Base-by-base conservation (phyloP, 1,140 invertebrate species). In the Melitaea cinxia region DNA sequence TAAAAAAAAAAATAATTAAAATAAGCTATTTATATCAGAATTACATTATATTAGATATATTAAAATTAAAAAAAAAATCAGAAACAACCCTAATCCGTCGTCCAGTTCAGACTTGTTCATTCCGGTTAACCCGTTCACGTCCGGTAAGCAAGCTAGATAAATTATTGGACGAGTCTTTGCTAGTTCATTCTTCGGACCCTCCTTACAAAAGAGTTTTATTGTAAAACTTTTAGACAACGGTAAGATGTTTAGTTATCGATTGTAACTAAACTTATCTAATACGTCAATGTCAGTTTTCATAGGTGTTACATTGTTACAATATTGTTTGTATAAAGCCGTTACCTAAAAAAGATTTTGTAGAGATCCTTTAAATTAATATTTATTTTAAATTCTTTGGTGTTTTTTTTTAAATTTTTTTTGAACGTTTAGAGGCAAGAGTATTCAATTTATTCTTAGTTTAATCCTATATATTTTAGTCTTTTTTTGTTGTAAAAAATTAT, bases 131-230 rank as follows among this genome's bases (percentile, higher is more conserved):
- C 24, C 35, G 59, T 17, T 19, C 21, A 50, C 50, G 62, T 64
- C 65, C 68, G 65, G 68, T 60, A 58, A 37, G 14, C 47, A 66
- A 53, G 61, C 53, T 65, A 59, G 37, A 73, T 77, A 77, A 73
- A 77, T 77, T 66, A 77, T 63, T 26, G 49, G 64, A 69, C 68
- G 56, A 72, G 70, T 74, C 63, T 68, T 72, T 65, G 68, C 75
- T 77, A 72, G 60, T 64, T 78, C 70, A 77, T 68, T 75, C 60
- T 37, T 55, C 15, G 50, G 42, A 55, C 70, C 70, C 57, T 26
- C 24, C 56, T 59, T 12, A 66, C 59, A 67, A 63, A 54, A 54
- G 50, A 47, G 45, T 55, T 49, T 33, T 63, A 54, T 26, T 62
- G 12, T 50, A 33, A 14, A 30, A 19, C 24, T 19, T 50, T 21